Evolutionary conservation across 2,888 invertebrate species (phyloP), one percentile per base, ranked within the genome.

Genomic region (Pristionchus maxplancki): DNA sequence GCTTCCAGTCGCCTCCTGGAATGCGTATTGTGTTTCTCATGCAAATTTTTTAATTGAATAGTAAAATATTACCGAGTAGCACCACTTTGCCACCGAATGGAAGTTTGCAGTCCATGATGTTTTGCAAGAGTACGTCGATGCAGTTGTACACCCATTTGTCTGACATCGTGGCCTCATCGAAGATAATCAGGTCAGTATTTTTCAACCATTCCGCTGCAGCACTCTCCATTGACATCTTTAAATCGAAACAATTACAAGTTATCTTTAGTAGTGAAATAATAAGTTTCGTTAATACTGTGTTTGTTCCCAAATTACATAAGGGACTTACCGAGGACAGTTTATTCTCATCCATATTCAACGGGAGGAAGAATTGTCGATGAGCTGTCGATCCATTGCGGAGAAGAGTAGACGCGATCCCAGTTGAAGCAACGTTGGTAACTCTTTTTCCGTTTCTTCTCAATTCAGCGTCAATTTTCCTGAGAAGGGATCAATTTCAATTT

Each of bases 1-100:
- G 83, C 37, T 83, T 83, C 83, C 83, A 83, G 28, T 83, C 83
- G 44, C 83, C 83, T 24, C 83, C 83, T 83, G 8, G 24, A 37
- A 82, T 71, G 4, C 28, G 5, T 24, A 74, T 37, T 6, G 17
- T 15, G 9, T 37, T 74, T 74, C 5, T 9, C 15, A 4, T 11
- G n/a, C 44, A 40, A 28, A 40, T 74, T 64, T 64, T 0, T 44
- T n/a, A 74, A 74, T 37, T 20, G 8, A 34, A 17, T 11, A 13
- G 15, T 48, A 50, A 50, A 82, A 50, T 28, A 53, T 31, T 20
- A 83, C 83, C 83, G 20, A 83, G 83, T 5, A 83, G 83, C 2
- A 83, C n/a, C 24, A 83, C 48, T 48, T 83, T 83, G 2, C 83
- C 83, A 58, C 83, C 83, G 58, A 83, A 83, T 34, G 58, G 83